Evolutionary conservation across 2,797 vertebrate genomes (phyloP), one percentile per base, ranked within the genome.

Genomic region (Pseudotriccus pelzelni): DNA sequence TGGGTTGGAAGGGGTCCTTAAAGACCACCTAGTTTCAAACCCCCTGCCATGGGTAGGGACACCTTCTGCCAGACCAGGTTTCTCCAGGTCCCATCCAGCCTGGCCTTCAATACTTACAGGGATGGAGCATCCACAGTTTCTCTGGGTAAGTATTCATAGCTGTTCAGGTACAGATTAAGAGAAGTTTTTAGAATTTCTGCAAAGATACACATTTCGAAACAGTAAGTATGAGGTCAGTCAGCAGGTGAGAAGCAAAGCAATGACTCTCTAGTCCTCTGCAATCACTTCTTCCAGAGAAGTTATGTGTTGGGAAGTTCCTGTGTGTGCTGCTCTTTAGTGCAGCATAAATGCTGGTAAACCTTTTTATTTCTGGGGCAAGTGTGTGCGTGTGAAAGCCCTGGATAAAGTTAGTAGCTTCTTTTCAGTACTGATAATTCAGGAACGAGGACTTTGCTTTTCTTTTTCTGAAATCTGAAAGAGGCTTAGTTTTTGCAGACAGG

Each of bases 131-230:
- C 43, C 32, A 9, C 22, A 27, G 19, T 37, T 37, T 3, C 59
- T 21, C 75, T 23, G 36, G 32, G 12, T 73, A 13, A 12, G 21
- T 14, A 6, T 37, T 43, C 25, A 13, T 3, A 30, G 22, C 14
- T 22, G 4, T 12, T 47, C 19, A 27, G 23, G 49, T 25, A 11
- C 3, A 7, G 41, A 44, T 18, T 7, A 20, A 67, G 47, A 41
- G 17, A 62, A 49, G 30, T 25, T n/a, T 30, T 11, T 50, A 32
- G 28, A 27, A 23, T 66, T 73, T 60, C 18, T 55, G 44, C 7
- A 8, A 20, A 36, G 27, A 20, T 2, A 2, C 3, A 1, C 0
- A 0, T 25, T 60, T 47, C 41, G 37, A 32, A 34, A 1, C 14
- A 14, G 8, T 23, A 6, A 44, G 6, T 9, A 2, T 15, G 52